phyloP scores from a whole-genome alignment of 2,888 invertebrate genomes.

The Ctenicera cuprea region DNA sequence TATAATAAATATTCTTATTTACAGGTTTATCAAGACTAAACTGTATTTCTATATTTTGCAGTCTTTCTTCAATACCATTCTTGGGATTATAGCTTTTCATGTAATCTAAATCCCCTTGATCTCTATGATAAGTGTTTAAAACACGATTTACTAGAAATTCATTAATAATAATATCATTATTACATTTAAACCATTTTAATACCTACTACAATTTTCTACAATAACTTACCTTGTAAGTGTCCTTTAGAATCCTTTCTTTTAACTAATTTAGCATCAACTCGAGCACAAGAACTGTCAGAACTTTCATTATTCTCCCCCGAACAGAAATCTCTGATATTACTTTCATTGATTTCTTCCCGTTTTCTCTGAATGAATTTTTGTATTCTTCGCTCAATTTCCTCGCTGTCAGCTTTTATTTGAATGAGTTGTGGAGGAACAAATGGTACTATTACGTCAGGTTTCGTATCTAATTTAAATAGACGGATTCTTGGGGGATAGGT shows the following conservation, averaged over 20 bases:
- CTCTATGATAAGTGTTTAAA: conserved; percentile 80
- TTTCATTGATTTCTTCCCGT: conserved; percentile 82
- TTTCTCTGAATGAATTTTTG: conserved; percentile 85
- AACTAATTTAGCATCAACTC: conserved; percentile 84
- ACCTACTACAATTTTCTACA: no score
- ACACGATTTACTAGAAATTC: conserved; percentile 80
- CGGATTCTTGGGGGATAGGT: conserved; percentile 57
- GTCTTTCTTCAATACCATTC: conserved; percentile 80
- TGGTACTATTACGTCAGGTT: conserved; percentile 64
- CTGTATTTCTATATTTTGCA: conserved; percentile 79
- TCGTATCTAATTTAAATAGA: conserved; percentile 59
- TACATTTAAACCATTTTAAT: conserved; percentile 60
- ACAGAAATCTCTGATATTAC: conserved; percentile 80
- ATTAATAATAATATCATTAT: conserved; percentile 15
- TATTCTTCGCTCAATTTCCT: conserved; percentile 82
- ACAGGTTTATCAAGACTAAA: conserved; percentile 76
- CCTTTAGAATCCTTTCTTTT: conserved; percentile 85
- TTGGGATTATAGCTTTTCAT: conserved; percentile 71
- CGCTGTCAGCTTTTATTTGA: conserved; percentile 81
- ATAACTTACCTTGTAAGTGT: conserved; percentile 83
- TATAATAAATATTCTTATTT: conserved; percentile 79
- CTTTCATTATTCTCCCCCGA: conserved; percentile 64
- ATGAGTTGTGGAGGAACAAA: conserved; percentile 74
- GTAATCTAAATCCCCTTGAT: conserved; percentile 72
- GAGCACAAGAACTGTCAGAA: conserved; percentile 80